Percentiles rank a stretch among this genome's conserved stretches.
These are phyloP conservation scores for Bicyclus anynana DNA, from an alignment of 1,140 invertebrate genomes.

Conservation along the genomic window DNA sequence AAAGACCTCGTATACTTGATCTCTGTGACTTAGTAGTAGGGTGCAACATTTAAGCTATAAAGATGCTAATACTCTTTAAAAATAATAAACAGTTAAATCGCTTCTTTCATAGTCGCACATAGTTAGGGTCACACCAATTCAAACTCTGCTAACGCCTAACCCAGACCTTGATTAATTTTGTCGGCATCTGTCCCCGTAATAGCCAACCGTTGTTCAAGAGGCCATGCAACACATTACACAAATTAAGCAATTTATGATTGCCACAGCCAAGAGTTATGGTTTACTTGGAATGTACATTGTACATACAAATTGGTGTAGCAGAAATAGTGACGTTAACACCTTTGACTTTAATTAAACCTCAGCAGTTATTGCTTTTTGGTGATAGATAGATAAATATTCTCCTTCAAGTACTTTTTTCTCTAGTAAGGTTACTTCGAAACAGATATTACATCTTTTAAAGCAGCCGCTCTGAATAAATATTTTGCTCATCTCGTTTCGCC, in stretches of 20 bases:
- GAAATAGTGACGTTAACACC: not conserved
- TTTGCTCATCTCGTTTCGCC: too few species aligned
- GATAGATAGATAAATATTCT: too few species aligned
- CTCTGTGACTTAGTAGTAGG: too few species aligned
- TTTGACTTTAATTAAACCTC: too few species aligned
- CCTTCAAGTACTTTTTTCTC: too few species aligned
- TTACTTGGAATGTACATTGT: not conserved
- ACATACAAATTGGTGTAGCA: not conserved
- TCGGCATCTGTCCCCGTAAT: constrained; percentile 35
- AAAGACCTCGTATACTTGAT: too few species aligned
- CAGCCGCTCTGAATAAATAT: too few species aligned
- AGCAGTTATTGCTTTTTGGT: too few species aligned
- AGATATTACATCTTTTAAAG: too few species aligned
- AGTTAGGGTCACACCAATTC: constrained; percentile 33
- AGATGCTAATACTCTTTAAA: not conserved
- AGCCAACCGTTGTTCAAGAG: constrained; percentile 19
- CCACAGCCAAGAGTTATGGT: not conserved
- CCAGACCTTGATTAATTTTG: constrained; percentile 55
- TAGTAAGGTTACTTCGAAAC: too few species aligned
- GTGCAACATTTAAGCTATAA: too few species aligned
- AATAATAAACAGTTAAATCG: not conserved
- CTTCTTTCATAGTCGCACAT: constrained; percentile 21
- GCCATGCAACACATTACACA: constrained; percentile 20
- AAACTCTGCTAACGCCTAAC: constrained; percentile 43
- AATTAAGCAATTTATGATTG: constrained; percentile 28